Conservation (phyloP, 1,140 invertebrate genomes). For the Apis mellifera region Amel_HAv3.1 CM009943.2:6792001-6792500, state of each 20-base stretch:
- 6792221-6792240: constrained; percentile 3
- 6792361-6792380: constrained; percentile 14
- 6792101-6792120: constrained; percentile 27
- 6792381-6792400: constrained; percentile 7
- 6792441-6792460: neutral
- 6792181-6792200: constrained; percentile 53
- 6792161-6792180: constrained; percentile 50
- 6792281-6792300: constrained; percentile 3
- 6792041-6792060: constrained; percentile 60
- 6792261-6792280: neutral
- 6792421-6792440: neutral
- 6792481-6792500: neutral
- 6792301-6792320: neutral
- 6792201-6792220: constrained; percentile 38
- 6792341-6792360: neutral
- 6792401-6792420: neutral
- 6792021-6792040: constrained; percentile 46
- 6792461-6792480: neutral
- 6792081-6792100: constrained; percentile 15
- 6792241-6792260: constrained; percentile 10
- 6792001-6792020: constrained; percentile 37
- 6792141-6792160: constrained; percentile 45
- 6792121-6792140: constrained; percentile 17
- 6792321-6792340: too few relatives aligned
- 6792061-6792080: constrained; percentile 1